Conservation (phyloP, 2,113 vertebrate genomes). For the Hippocampus comes region DNA sequence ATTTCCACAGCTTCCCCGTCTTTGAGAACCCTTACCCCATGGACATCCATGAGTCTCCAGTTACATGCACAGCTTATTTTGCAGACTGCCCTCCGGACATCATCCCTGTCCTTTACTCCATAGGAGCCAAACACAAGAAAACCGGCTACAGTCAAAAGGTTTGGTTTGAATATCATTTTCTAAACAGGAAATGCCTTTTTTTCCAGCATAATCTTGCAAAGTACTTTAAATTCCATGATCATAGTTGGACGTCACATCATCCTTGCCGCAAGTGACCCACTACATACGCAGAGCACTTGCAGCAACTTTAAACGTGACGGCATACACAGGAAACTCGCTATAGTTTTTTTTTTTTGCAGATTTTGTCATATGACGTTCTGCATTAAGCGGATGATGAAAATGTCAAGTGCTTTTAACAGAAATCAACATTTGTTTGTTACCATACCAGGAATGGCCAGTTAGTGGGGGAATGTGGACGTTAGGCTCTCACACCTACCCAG, state of each 20-base stretch:
- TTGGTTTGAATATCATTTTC: slow-evolving; percentile 6
- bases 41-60: slow-evolving; percentile 97
- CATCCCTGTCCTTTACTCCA: slow-evolving; percentile 94
- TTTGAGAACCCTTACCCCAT: slow-evolving; percentile 99
- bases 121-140: slow-evolving; percentile 97
- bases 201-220: background rate
- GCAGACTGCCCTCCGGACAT: slow-evolving; percentile 94
- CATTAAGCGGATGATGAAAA: background rate
- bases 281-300: no score
- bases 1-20: slow-evolving; percentile 85
- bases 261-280: background rate
- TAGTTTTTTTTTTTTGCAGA: no score
- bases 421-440: slow-evolving; percentile 7
- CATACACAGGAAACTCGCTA: no score
- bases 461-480: slow-evolving; percentile 92
- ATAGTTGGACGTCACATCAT: background rate
- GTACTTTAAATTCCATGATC: background rate
- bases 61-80: slow-evolving; percentile 96
- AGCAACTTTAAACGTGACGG: no score
- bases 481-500: slow-evolving; percentile 89
- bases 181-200: background rate
- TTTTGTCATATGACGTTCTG: no score
- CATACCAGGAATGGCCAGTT: slow-evolving; percentile 90
- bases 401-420: slow-evolving; percentile 2
- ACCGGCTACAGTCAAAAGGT: slow-evolving; percentile 98